Conservation (phyloP, 2,888 invertebrate species). For the Philhelius pedissequus region DNA sequence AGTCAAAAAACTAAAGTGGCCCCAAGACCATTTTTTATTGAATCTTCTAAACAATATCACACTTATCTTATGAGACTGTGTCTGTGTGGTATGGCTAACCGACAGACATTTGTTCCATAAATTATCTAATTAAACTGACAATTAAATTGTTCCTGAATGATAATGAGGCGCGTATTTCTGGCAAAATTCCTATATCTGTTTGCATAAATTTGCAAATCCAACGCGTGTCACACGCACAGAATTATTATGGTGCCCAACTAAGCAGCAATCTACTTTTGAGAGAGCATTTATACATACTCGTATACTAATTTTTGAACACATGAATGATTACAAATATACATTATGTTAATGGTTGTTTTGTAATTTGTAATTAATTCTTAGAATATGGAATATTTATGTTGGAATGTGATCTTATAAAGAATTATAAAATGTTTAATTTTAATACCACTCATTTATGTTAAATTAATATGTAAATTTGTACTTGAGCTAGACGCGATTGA, state of each 20-base stretch:
- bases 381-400: neutral
- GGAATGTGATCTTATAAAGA: neutral
- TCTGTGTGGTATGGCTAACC: neutral
- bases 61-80: conserved; percentile 34
- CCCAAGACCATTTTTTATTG: too few species aligned
- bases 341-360: neutral
- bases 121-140: conserved; percentile 58
- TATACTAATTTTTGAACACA: neutral
- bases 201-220: conserved; percentile 8
- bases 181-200: neutral
- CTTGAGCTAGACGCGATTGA: too few species aligned
- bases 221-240: neutral
- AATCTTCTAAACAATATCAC: conserved; percentile 27
- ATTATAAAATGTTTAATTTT: neutral
- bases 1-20: too few species aligned
- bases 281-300: neutral
- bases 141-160: conserved; percentile 50
- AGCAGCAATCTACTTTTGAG: neutral
- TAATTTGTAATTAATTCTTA: neutral
- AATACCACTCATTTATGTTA: neutral
- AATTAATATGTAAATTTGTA: too few species aligned
- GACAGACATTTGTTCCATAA: conserved; percentile 11
- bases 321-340: neutral
- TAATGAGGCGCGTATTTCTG: conserved; percentile 24
- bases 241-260: conserved; percentile 20